A percentile compares a stretch with the other conserved stretches of the same genome.
Evolutionary conservation across 2,113 vertebrate genomes (phyloP).

Genomic region (Colossoma macropomum): DNA sequence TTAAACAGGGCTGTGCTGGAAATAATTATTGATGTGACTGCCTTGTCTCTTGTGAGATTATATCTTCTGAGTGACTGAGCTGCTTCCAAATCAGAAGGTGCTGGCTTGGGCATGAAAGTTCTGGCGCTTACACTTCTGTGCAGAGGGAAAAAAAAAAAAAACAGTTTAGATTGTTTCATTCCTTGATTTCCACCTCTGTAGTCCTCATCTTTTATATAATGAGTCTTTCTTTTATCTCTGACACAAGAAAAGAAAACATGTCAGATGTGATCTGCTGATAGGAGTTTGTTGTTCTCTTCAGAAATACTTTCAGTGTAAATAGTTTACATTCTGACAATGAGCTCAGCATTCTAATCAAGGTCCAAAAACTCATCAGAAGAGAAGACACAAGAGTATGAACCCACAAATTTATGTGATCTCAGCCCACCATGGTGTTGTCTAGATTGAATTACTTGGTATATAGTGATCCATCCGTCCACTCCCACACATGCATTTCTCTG

Average conservation of each 20-base stretch:
- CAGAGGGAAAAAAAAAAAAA: neutral
- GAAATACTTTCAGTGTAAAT: neutral
- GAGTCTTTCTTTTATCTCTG: neutral
- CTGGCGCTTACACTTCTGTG: neutral
- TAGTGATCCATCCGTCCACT: too few relatives aligned
- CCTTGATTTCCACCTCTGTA: neutral
- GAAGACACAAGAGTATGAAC: neutral
- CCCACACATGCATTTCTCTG: too few relatives aligned
- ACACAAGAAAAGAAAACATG: neutral
- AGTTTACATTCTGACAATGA: neutral
- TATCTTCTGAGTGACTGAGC: neutral
- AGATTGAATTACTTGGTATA: too few relatives aligned
- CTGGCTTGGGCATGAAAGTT: constrained; percentile 5
- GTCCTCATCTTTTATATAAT: neutral
- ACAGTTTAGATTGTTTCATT: neutral
- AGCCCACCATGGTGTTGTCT: too few relatives aligned
- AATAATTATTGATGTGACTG: constrained; percentile 2
- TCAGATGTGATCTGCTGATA: neutral
- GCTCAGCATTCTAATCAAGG: neutral
- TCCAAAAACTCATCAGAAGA: neutral
- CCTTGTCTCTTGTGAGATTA: neutral
- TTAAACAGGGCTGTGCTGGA: constrained; percentile 1
- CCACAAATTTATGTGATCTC: neutral
- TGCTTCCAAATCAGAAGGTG: neutral
- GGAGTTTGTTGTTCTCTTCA: neutral